Evolutionary conservation across 2,113 vertebrate genomes (phyloP).

Genomic region (Osmerus mordax): DNA sequence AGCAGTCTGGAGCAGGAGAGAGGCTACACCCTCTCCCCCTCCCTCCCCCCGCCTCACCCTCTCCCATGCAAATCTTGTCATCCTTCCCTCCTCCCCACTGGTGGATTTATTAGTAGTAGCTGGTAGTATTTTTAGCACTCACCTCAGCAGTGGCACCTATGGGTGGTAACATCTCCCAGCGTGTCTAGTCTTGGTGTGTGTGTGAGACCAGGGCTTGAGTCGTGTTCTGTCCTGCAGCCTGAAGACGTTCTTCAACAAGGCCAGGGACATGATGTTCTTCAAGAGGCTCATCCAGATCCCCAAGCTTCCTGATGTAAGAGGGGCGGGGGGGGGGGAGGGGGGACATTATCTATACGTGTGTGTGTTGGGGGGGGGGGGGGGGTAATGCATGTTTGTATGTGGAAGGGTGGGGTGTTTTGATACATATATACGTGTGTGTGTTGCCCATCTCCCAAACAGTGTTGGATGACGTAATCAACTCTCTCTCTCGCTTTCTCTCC

Average conservation of each 20-base stretch:
- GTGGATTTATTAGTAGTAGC: not conserved
- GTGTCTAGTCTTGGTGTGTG: not conserved
- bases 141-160: too few species aligned
- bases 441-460: too few species aligned
- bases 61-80: slow-evolving; percentile 39
- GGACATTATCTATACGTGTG: not conserved
- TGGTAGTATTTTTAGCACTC: not conserved
- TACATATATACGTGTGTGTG: too few species aligned
- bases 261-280: slow-evolving; percentile 94
- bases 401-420: not conserved
- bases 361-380: not conserved
- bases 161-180: not conserved
- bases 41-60: not conserved
- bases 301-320: slow-evolving; percentile 87
- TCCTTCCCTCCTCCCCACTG: not conserved
- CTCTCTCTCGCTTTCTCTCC: not conserved
- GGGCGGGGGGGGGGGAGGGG: not conserved
- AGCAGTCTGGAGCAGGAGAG: not conserved
- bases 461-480: too few species aligned
- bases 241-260: slow-evolving; percentile 90
- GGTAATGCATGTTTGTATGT: too few species aligned
- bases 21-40: slow-evolving; percentile 25
- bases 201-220: not conserved
- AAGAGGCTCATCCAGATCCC: slow-evolving; percentile 98
- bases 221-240: slow-evolving; percentile 71